A percentile compares a stretch with the other conserved stretches of the same genome.
Conservation (phyloP, 2,113 vertebrate genomes). For the Cebus imitator region DNA sequence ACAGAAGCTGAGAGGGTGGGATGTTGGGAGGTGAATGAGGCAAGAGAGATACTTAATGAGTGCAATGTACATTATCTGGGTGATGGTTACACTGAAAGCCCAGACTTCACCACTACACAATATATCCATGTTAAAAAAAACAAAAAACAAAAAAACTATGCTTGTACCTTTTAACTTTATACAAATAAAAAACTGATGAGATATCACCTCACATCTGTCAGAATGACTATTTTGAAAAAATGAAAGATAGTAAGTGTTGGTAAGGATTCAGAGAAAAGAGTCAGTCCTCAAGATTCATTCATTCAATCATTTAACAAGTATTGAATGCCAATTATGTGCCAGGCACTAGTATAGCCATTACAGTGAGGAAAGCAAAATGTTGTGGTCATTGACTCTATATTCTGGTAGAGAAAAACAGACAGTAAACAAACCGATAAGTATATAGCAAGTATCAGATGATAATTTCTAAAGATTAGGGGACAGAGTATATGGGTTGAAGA, state of each 20-base stretch:
- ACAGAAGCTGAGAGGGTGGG: too few relatives aligned
- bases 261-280: not conserved
- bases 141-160: too few relatives aligned
- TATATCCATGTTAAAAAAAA: too few relatives aligned
- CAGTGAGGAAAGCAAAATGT: not conserved
- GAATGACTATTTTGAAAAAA: not conserved
- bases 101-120: too few relatives aligned
- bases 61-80: too few relatives aligned
- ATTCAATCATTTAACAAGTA: not conserved
- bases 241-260: not conserved
- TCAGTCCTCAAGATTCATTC: not conserved
- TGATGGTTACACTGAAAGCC: too few relatives aligned
- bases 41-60: too few relatives aligned
- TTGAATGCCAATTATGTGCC: not conserved
- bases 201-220: not conserved
- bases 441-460: not conserved
- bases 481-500: not conserved
- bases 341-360: not conserved
- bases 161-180: too few relatives aligned
- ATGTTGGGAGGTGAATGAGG: too few relatives aligned
- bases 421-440: not conserved
- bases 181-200: not conserved
- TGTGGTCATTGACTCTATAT: not conserved
- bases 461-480: not conserved
- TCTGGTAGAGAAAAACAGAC: not conserved